Conservation (phyloP, 2,113 vertebrate genomes). For the Megaceryle torquata region DNA sequence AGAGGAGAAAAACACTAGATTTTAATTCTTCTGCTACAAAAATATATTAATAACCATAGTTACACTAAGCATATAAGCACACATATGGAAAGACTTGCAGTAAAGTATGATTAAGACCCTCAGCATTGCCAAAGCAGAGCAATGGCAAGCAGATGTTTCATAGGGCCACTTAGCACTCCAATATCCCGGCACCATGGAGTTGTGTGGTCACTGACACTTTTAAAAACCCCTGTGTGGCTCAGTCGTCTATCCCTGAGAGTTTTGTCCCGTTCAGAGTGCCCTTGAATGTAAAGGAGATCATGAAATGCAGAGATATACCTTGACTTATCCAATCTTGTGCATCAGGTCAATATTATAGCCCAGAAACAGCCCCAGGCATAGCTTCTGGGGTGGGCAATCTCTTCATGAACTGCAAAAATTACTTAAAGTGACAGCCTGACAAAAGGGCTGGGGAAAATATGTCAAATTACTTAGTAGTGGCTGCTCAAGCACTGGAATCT, state of each 20-base stretch:
- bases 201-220: neutral
- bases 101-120: constrained; percentile 20
- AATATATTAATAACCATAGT: neutral
- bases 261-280: neutral
- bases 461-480: neutral
- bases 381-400: neutral
- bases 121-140: neutral
- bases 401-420: neutral
- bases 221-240: neutral
- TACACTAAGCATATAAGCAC: neutral
- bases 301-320: neutral
- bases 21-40: neutral
- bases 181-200: neutral
- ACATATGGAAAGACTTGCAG: neutral
- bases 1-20: neutral
- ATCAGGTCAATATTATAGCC: neutral
- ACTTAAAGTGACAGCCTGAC: neutral
- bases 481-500: neutral
- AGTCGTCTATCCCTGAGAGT: rapidly evolving
- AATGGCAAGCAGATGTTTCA: constrained; percentile 8
- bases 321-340: neutral
- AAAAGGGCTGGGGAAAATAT: neutral
- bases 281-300: neutral
- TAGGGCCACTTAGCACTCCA: neutral
- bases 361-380: neutral